Evolutionary conservation across 2,888 invertebrate species (phyloP).

Genomic region (Panorpa germanica): DNA sequence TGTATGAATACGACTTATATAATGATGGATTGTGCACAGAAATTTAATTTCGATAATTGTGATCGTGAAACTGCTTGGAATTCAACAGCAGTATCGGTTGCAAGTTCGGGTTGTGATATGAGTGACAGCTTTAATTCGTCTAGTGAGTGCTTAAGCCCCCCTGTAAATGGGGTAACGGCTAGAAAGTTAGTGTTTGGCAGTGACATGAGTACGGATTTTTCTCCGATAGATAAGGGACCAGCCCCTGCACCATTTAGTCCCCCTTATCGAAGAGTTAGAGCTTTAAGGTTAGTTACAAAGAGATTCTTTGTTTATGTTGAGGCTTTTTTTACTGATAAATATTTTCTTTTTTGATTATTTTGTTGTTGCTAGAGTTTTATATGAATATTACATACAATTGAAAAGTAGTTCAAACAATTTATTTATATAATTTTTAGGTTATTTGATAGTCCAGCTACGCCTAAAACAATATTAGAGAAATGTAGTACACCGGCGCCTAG

Average conservation of each 20-base stretch:
- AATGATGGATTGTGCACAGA: slow-evolving; percentile 21
- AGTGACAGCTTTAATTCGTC: slow-evolving; percentile 41
- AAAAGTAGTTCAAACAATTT: slow-evolving; percentile 24
- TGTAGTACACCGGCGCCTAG: slow-evolving; percentile 37
- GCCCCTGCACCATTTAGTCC: slow-evolving; percentile 24
- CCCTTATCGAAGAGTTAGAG: slow-evolving; percentile 38
- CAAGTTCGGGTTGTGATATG: slow-evolving; percentile 41
- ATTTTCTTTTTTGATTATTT: no score
- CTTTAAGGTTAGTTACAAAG: slow-evolving; percentile 26
- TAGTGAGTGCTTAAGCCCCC: slow-evolving; percentile 34
- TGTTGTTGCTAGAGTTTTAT: no score
- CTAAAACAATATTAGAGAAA: slow-evolving; percentile 46
- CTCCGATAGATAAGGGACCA: slow-evolving; percentile 18
- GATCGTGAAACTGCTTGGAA: slow-evolving; percentile 19
- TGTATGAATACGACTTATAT: slow-evolving; percentile 11
- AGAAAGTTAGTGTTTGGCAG: slow-evolving; percentile 40
- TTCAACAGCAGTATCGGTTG: slow-evolving; percentile 35
- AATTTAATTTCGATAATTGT: slow-evolving; percentile 21
- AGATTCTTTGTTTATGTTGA: neutral
- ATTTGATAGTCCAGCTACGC: slow-evolving; percentile 72
- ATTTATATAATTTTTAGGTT: slow-evolving; percentile 31
- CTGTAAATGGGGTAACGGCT: slow-evolving; percentile 31
- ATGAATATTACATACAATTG: neutral
- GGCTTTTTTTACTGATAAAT: neutral
- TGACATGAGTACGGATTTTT: slow-evolving; percentile 23